Evolutionary conservation across 2,797 vertebrate species (phyloP).

Genomic region (Cirrhinus mrigala): DNA sequence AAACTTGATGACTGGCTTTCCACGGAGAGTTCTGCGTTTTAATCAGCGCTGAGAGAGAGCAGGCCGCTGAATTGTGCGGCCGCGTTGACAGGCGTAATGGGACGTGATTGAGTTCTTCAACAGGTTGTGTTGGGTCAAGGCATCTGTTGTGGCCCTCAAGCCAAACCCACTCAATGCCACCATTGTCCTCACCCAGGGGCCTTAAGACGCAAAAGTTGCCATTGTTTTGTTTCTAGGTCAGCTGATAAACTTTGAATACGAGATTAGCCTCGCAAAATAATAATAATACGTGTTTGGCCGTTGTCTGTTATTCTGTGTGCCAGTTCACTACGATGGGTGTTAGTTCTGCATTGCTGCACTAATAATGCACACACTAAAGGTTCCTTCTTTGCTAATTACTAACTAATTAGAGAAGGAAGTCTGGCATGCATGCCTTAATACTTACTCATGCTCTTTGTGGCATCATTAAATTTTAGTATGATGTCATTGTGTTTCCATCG

Average conservation of each 20-base stretch:
- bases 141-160: slow-evolving; percentile 48
- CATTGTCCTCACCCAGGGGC: slow-evolving; percentile 66
- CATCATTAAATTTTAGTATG: not conserved
- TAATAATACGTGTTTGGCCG: slow-evolving; percentile 15
- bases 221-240: slow-evolving; percentile 76
- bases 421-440: slow-evolving; percentile 27
- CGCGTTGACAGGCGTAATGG: slow-evolving; percentile 48
- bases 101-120: slow-evolving; percentile 51
- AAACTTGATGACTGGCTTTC: slow-evolving; percentile 34
- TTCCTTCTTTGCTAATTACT: slow-evolving; percentile 44
- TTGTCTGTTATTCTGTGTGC: slow-evolving; percentile 18
- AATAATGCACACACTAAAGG: slow-evolving; percentile 32
- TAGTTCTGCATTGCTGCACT: slow-evolving; percentile 44
- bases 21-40: slow-evolving; percentile 6
- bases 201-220: slow-evolving; percentile 70
- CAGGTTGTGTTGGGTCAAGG: slow-evolving; percentile 44
- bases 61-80: not conserved
- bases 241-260: slow-evolving; percentile 65
- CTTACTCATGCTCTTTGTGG: slow-evolving; percentile 18
- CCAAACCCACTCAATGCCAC: slow-evolving; percentile 60
- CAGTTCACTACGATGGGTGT: slow-evolving; percentile 4
- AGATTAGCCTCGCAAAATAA: slow-evolving; percentile 50
- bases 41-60: slow-evolving; percentile 31
- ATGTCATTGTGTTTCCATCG: slow-evolving; percentile 23
- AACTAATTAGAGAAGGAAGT: slow-evolving; percentile 37